A percentile compares a stretch with the other conserved stretches of the same genome.
Evolutionary conservation across 2,888 invertebrate species (phyloP).

Genomic region (Coecobrya sp.): DNA sequence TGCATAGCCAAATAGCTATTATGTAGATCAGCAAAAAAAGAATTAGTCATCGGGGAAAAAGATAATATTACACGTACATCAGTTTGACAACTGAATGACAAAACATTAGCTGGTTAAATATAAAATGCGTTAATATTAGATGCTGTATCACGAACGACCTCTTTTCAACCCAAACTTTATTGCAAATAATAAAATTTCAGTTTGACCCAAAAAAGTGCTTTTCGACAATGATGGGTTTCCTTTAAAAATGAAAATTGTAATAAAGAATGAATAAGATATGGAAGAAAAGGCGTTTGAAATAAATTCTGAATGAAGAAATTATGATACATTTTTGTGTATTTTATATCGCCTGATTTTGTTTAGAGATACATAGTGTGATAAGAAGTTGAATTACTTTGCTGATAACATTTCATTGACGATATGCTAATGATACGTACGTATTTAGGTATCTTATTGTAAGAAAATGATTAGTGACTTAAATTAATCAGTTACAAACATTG

Average conservation of each 20-base stretch:
- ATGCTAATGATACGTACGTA: conserved; percentile 71
- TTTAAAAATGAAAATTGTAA: background rate
- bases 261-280: background rate
- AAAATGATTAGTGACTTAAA: conserved; percentile 39
- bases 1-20: background rate
- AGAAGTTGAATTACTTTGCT: background rate
- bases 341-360: too few species aligned
- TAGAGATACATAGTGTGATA: too few species aligned
- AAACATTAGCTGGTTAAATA: background rate
- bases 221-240: too few species aligned
- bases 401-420: conserved; percentile 47
- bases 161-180: background rate
- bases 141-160: conserved; percentile 10
- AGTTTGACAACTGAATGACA: conserved; percentile 10
- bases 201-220: background rate
- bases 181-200: background rate
- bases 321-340: too few species aligned
- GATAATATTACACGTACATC: background rate
- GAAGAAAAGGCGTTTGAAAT: background rate
- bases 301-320: too few species aligned
- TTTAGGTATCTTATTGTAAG: conserved; percentile 58
- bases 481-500: conserved; percentile 80
- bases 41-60: background rate
- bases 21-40: background rate
- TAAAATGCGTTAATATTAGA: background rate